Base-by-base conservation (phyloP, 1,140 invertebrate species). In the Phthorimaea operculella region DNA sequence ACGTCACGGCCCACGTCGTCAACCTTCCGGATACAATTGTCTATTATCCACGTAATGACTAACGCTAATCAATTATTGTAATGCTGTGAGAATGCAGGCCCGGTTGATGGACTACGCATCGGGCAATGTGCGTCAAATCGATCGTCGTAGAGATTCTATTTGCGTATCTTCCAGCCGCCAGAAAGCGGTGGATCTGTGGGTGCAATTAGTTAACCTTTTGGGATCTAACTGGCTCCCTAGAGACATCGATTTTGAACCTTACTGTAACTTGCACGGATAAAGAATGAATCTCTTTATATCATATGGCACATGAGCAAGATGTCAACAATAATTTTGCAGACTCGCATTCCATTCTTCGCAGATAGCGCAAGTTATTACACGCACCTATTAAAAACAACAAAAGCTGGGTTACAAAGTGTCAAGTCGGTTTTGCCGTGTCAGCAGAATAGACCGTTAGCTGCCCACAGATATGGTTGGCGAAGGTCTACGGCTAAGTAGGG, bases 171-270 rank as follows among this genome's bases (percentile, higher is more conserved):
- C 55, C 58, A 58, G 63, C 58, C 62, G 69, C 58, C 66, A 65
- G 69, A 59, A 60, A 56, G 56, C 55, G 66, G 68, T 28, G 70
- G 71, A 73, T 64, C 74, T 76, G 80, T 76, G 72, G 72, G 71
- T 76, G 72, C 75, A 79, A 80, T 80, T 76, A 79, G 75, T 79
- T 73, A 76, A 74, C 61, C 57, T 61, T n/a, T n/a, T n/a, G n/a
- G n/a, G n/a, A n/a, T n/a, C n/a, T n/a, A n/a, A n/a, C n/a, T n/a
- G n/a, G n/a, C n/a, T n/a, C n/a, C n/a, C n/a, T n/a, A n/a, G n/a
- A n/a, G n/a, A n/a, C n/a, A n/a, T n/a, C n/a, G n/a, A n/a, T n/a
- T n/a, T n/a, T n/a, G n/a, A n/a, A n/a, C n/a, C n/a, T n/a, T n/a
- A n/a, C n/a, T n/a, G n/a, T n/a, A n/a, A n/a, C n/a, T n/a, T n/a